phyloP scores from a whole-genome alignment of 2,113 vertebrate genomes.

The Phylloscopus trochilus region DNA sequence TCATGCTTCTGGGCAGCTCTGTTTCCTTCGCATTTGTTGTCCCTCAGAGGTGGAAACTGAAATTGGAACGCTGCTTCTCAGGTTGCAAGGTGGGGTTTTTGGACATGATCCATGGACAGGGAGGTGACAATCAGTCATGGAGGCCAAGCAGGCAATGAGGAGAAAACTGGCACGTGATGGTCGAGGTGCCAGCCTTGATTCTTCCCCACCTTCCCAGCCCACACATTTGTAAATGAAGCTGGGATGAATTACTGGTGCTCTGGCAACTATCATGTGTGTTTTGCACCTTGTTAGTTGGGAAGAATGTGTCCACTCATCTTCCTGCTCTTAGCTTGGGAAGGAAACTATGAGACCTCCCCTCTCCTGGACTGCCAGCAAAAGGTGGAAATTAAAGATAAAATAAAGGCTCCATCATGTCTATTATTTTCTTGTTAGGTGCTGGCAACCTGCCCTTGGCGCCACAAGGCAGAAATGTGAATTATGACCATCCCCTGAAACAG shows the following conservation, averaged over 20 bases:
- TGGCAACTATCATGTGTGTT: background rate
- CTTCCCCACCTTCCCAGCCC: background rate
- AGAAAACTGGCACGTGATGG: background rate
- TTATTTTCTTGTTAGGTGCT: background rate
- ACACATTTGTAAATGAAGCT: background rate
- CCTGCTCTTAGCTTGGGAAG: background rate
- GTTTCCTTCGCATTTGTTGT: background rate
- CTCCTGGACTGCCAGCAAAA: background rate
- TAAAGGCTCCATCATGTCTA: background rate
- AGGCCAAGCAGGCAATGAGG: background rate
- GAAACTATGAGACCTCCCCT: background rate
- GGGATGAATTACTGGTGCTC: background rate
- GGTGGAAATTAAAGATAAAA: background rate
- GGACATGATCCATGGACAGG: too few relatives aligned
- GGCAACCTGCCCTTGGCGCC: background rate
- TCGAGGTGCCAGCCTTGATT: background rate
- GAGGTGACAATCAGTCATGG: fast-evolving
- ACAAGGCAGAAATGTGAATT: background rate
- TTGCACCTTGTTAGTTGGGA: background rate
- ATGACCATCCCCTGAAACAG: background rate
- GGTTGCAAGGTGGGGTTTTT: background rate
- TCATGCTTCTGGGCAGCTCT: background rate
- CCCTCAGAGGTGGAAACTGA: background rate
- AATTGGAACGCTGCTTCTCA: background rate
- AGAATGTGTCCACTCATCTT: background rate